These are phyloP conservation scores for Romanomermis culicivorax DNA, from an alignment of 2,888 invertebrate genomes.

Conservation along the genomic window DNA sequence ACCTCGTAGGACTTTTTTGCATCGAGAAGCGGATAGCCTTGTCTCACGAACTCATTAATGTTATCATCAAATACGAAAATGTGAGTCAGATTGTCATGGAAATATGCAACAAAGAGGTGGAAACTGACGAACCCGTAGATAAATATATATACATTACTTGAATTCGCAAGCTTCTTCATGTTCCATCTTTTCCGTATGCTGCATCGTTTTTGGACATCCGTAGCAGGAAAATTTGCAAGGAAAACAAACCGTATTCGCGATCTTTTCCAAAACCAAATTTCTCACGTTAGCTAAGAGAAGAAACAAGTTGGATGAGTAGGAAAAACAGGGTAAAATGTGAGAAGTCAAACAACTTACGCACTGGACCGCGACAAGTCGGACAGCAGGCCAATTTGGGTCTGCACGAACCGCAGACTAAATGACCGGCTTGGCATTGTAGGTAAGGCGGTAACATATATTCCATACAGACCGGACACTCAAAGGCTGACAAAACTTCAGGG, in stretches of 20 bases:
- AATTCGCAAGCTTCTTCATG: conserved; percentile 97
- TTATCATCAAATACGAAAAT: no score
- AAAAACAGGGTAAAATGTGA: conserved; percentile 7
- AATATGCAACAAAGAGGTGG: no score
- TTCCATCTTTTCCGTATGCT: conserved; percentile 60
- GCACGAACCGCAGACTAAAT: conserved; percentile 90
- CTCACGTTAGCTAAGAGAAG: conserved; percentile 56
- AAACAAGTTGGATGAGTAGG: no score
- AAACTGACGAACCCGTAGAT: no score
- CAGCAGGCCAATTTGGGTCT: conserved; percentile 88
- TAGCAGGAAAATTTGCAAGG: conserved; percentile 93
- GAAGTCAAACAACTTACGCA: conserved; percentile 35
- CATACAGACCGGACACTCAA: conserved; percentile 61
- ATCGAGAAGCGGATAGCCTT: no score
- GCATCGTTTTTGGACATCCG: conserved; percentile 71
- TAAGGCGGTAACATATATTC: conserved; percentile 98
- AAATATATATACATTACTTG: no score
- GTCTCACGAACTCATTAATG: no score
- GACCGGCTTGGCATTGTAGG: conserved; percentile 92
- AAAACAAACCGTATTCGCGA: conserved; percentile 90
- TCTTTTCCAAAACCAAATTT: conserved; percentile 97
- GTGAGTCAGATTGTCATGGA: no score
- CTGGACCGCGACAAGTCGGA: conserved; percentile 87
- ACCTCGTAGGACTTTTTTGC: no score
- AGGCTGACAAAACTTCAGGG: conserved; percentile 21